A percentile compares a stretch with the other conserved stretches of the same genome.
Conservation (phyloP, 2,113 vertebrate genomes). For the Melanostigma gelatinosum region DNA sequence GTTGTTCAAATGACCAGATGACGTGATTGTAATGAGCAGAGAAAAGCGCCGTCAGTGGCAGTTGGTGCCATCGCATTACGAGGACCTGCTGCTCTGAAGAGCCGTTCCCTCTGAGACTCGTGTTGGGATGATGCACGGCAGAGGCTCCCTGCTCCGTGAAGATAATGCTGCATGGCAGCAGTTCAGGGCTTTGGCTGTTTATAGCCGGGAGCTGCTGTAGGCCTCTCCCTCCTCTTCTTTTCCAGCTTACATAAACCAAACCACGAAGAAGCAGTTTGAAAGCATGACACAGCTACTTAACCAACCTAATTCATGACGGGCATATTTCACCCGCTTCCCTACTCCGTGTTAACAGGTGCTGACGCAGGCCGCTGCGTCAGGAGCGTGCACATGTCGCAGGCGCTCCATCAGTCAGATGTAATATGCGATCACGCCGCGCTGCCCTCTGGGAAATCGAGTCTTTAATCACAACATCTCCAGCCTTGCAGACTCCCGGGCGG, state of each 20-base stretch:
- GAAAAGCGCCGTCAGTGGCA: conserved; percentile 6
- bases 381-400: conserved; percentile 55
- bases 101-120: conserved; percentile 33
- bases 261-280: conserved; percentile 45
- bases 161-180: conserved; percentile 65
- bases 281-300: conserved; percentile 41
- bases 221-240: conserved; percentile 18
- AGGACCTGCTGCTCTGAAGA: conserved; percentile 32
- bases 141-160: conserved; percentile 48
- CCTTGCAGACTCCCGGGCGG: conserved; percentile 30
- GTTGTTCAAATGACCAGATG: background rate
- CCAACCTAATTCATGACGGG: conserved; percentile 35
- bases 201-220: conserved; percentile 32
- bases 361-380: conserved; percentile 16
- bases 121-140: conserved; percentile 44
- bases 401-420: conserved; percentile 69
- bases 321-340: conserved; percentile 34
- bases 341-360: background rate
- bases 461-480: conserved; percentile 72
- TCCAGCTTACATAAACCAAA: conserved; percentile 33
- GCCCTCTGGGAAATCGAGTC: conserved; percentile 78
- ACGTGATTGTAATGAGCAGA: conserved; percentile 27
- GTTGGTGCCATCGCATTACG: conserved; percentile 17
- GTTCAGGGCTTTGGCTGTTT: conserved; percentile 52
- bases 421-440: conserved; percentile 65